phyloP scores from a whole-genome alignment of 2,888 invertebrate species.

The Biston betularia region DNA sequence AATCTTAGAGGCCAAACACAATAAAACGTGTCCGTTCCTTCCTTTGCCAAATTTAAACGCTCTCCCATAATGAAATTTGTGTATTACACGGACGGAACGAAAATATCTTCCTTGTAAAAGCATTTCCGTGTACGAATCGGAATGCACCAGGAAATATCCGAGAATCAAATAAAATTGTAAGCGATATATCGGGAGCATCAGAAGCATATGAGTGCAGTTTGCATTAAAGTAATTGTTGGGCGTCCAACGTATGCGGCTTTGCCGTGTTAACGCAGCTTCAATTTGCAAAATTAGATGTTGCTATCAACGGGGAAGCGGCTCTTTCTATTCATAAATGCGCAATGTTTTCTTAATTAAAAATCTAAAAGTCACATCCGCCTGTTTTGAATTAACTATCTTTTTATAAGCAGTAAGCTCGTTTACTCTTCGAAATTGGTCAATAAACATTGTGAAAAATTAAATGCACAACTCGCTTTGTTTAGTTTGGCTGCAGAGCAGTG shows the following conservation, averaged over 20 bases:
- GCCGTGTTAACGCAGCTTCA: constrained; percentile 64
- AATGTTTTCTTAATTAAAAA: constrained; percentile 52
- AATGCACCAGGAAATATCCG: constrained; percentile 58
- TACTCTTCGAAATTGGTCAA: constrained; percentile 1
- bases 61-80: constrained; percentile 50
- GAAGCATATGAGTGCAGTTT: constrained; percentile 66
- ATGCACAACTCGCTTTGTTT: too few species aligned
- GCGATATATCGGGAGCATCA: constrained; percentile 65
- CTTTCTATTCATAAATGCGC: constrained; percentile 56
- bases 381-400: constrained; percentile 29
- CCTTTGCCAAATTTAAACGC: constrained; percentile 48
- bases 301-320: constrained; percentile 53
- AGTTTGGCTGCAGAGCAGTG: too few species aligned
- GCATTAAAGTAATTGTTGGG: constrained; percentile 70
- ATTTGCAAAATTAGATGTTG: constrained; percentile 70
- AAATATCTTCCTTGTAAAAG: constrained; percentile 63
- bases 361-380: constrained; percentile 39
- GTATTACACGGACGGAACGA: constrained; percentile 38
- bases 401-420: background rate
- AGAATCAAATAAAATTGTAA: constrained; percentile 73
- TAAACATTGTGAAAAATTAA: background rate
- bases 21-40: too few species aligned
- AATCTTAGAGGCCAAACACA: too few species aligned
- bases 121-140: constrained; percentile 69
- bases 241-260: constrained; percentile 59